Base-by-base conservation (phyloP, 30 jellyfish, hydroid and myxozoan species). In the Catostylus mosaicus region DNA sequence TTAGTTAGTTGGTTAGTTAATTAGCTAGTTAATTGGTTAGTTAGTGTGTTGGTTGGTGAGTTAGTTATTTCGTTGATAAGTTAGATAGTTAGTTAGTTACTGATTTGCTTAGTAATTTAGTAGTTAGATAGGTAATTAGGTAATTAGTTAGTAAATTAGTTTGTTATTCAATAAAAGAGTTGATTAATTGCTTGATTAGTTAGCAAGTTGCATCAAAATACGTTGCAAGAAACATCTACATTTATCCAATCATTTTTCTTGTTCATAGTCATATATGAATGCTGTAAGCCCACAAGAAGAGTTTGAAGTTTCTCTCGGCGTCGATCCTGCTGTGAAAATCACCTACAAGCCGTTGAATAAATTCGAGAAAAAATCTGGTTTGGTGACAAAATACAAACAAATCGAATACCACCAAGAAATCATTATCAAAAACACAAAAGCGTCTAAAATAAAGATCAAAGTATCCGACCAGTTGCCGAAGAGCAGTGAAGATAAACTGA, bases 231-330 rank as follows among this genome's bases (percentile, higher is more conserved):
- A 19, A 29, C 6, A 5, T 27, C 0, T 16, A 30, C 12, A 22
- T 1, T 63, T 14, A 63, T 0, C 19, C 30, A 45, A 5, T 0
- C 19, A 22, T 34, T 1, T 20, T 10, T 30, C 52, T 67, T 31
- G 54, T 5, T 12, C 10, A 12, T 61, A 92, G 98, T 69, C 98
- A 6, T 16, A 63, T 61, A 67, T 92, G 88, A 73, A 91, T 24
- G 96, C 98, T 22, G 98, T 92, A 0, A 85, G 96, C 38, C 98
- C 98, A 0, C 30, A 48, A 54, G 98, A 92, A 66, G 96, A 92
- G 43, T 92, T 92, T 46, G 96, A 92, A 48, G 87, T 92, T 22
- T 93, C 98, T 19, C 85, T 92, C 23, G 98, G 98, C 50, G 97
- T 72, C 24, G 98, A 92, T 68, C 93, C 98, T 0, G 81, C 98